Conservation (phyloP, 1,140 invertebrate species). For the Aphis craccivora region DNA sequence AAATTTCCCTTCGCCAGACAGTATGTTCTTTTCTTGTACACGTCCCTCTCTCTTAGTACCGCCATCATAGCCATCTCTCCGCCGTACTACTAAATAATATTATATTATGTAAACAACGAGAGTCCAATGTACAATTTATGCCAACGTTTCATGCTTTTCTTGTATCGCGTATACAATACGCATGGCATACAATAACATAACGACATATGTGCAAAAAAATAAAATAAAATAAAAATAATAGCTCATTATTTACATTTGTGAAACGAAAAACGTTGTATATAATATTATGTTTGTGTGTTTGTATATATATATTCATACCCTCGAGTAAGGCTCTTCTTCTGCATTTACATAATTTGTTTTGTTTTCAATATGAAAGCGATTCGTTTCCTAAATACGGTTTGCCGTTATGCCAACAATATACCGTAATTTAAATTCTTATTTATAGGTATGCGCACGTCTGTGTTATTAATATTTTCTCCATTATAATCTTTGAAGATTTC, state of each 20-base stretch:
- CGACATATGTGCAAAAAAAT: neutral
- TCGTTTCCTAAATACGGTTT: neutral
- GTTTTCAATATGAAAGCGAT: conserved; percentile 34
- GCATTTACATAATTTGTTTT: conserved; percentile 14
- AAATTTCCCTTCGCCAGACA: neutral
- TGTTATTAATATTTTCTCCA: conserved; percentile 8
- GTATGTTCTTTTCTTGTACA: neutral
- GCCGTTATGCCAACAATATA: neutral
- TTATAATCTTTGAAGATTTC: neutral
- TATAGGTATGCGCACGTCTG: neutral
- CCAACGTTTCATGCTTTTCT: neutral
- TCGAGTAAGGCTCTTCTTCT: neutral
- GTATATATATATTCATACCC: neutral
- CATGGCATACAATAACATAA: neutral
- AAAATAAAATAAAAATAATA: conserved; percentile 12
- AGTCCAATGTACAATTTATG: neutral
- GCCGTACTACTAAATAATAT: neutral
- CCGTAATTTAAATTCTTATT: conserved; percentile 17
- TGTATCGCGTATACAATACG: neutral
- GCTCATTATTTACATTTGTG: conserved; percentile 40
- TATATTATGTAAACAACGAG: neutral
- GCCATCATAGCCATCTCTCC: neutral
- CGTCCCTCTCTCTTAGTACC: neutral
- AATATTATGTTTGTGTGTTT: neutral
- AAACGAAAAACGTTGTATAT: neutral